Evolutionary conservation across 2,113 vertebrate genomes (phyloP).

Genomic region (Nycticryphes semicollaris): DNA sequence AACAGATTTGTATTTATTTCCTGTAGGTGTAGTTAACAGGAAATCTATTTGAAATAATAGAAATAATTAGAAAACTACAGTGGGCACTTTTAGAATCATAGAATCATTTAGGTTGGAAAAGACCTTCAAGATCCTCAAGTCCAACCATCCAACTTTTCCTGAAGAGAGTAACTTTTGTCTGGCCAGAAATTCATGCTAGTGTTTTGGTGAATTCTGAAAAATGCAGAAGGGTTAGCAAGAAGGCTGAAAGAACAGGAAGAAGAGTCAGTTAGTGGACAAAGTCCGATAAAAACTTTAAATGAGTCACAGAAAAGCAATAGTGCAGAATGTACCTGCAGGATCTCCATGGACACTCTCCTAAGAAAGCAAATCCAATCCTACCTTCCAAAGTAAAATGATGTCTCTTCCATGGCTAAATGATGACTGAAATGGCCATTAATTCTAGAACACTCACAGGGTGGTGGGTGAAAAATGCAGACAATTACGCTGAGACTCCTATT

Average conservation of each 20-base stretch:
- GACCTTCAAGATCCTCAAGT: not conserved
- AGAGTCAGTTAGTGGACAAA: not conserved
- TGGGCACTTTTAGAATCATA: not conserved
- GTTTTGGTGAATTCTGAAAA: not conserved
- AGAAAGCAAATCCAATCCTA: not conserved
- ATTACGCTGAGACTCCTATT: not conserved
- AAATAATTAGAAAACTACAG: not conserved
- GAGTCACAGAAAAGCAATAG: not conserved
- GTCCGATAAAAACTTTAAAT: not conserved
- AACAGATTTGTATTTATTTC: conserved; percentile 29
- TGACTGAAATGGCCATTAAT: not conserved
- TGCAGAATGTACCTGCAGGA: not conserved
- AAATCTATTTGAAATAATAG: not conserved
- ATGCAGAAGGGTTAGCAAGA: not conserved
- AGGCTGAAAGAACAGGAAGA: not conserved
- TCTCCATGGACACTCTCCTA: not conserved
- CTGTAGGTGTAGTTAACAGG: conserved; percentile 5
- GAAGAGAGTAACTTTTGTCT: not conserved
- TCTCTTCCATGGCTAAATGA: not conserved
- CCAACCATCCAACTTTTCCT: not conserved
- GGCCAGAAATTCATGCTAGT: not conserved
- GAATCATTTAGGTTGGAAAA: not conserved
- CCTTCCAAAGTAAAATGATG: not conserved
- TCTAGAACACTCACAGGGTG: not conserved
- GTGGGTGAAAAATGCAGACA: not conserved